Conservation (phyloP, 2,888 invertebrate species). For the Alsophila aescularia region DNA sequence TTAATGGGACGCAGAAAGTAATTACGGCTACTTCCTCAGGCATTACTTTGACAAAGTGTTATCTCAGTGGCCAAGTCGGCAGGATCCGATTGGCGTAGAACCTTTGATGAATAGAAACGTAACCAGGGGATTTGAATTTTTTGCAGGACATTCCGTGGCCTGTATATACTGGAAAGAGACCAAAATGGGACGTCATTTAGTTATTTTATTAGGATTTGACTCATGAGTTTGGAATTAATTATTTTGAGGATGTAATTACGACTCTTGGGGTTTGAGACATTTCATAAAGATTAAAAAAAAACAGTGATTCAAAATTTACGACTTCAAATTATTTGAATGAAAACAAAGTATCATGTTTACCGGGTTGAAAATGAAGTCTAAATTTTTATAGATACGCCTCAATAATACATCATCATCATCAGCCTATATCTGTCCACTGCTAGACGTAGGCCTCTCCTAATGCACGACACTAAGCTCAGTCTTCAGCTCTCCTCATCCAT, state of each 20-base stretch:
- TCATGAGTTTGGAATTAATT: conserved; percentile 10
- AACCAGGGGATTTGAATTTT: conserved; percentile 33
- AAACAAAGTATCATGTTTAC: too few relatives aligned
- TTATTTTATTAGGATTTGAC: conserved; percentile 8
- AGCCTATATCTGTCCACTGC: too few relatives aligned
- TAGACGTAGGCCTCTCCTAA: too few relatives aligned
- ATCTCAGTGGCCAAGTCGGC: conserved; percentile 40
- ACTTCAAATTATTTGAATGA: too few relatives aligned
- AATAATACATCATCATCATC: too few relatives aligned
- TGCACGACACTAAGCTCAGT: too few relatives aligned
- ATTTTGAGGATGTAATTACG: background rate
- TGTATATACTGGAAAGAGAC: conserved; percentile 16
- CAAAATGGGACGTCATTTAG: conserved; percentile 4
- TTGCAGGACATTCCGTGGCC: conserved; percentile 9
- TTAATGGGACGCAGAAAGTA: conserved; percentile 44
- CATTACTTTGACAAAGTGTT: conserved; percentile 48
- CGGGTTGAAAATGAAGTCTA: too few relatives aligned
- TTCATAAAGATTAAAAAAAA: background rate
- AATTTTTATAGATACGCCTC: too few relatives aligned
- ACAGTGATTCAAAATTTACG: too few relatives aligned
- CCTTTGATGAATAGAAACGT: conserved; percentile 46
- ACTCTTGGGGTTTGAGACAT: background rate
- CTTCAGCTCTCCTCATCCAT: too few relatives aligned
- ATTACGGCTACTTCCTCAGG: conserved; percentile 45
- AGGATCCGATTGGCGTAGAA: conserved; percentile 46